Conservation (phyloP, 2,113 vertebrate species). For the Narcine bancroftii region DNA sequence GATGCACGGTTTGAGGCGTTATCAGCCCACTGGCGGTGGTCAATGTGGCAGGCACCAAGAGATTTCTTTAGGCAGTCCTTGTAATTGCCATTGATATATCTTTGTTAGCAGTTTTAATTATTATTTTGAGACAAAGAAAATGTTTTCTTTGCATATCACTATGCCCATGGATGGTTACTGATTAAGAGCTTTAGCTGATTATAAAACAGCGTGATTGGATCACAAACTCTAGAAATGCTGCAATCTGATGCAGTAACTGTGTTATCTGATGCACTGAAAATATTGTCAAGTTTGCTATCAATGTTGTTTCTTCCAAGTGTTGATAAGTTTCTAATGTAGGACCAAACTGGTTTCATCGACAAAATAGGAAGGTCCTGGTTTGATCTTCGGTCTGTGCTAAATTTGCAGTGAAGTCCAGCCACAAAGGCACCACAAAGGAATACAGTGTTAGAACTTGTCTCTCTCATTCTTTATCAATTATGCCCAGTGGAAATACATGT, state of each 20-base stretch:
- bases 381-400: background rate
- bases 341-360: background rate
- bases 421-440: background rate
- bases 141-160: background rate
- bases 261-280: background rate
- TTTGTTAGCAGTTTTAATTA: background rate
- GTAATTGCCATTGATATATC: background rate
- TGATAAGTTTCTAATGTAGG: background rate
- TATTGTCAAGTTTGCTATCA: background rate
- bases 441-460: background rate
- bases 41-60: too few species aligned
- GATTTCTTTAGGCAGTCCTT: too few species aligned
- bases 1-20: too few species aligned
- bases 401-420: background rate
- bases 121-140: constrained; percentile 13
- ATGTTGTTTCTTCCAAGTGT: background rate
- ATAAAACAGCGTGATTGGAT: background rate
- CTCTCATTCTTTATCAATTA: background rate
- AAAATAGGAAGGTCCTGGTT: background rate
- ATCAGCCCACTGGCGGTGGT: too few species aligned
- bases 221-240: background rate
- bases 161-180: background rate
- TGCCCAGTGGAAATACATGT: background rate
- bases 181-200: background rate
- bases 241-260: background rate